phyloP scores from a whole-genome alignment of 2,797 vertebrate genomes.

The Urophycis tenuis region DNA sequence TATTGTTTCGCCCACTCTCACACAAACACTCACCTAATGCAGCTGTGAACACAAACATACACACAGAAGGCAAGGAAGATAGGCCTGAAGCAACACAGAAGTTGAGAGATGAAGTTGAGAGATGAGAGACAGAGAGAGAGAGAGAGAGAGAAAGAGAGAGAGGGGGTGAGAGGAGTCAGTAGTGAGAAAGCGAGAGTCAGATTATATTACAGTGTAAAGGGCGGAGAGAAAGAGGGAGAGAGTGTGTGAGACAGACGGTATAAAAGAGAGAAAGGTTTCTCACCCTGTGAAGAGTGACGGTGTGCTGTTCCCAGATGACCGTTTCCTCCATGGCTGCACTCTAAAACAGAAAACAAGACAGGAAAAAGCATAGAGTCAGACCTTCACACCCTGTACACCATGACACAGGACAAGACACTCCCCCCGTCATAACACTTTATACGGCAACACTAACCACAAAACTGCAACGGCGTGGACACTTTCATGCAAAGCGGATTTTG shows the following conservation, averaged over 20 bases:
- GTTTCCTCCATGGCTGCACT: constrained; percentile 89
- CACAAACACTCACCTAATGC: constrained; percentile 54
- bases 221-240: constrained; percentile 19
- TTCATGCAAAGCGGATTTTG: background rate
- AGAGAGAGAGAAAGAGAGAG: constrained; percentile 16
- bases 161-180: constrained; percentile 17
- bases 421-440: no score
- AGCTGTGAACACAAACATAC: constrained; percentile 5
- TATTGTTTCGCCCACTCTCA: constrained; percentile 65
- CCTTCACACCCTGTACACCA: background rate
- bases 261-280: constrained; percentile 55
- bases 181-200: no score
- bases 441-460: no score
- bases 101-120: background rate
- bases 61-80: constrained; percentile 1
- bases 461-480: background rate
- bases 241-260: background rate
- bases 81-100: background rate
- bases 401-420: background rate
- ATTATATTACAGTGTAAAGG: no score
- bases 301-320: constrained; percentile 90
- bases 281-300: constrained; percentile 90
- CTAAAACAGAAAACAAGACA: constrained; percentile 54
- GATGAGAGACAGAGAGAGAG: background rate
- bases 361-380: constrained; percentile 25